Evolutionary conservation across 2,797 vertebrate genomes (phyloP), one percentile per base, ranked within the genome.

Genomic region (Esox masquinongy): DNA sequence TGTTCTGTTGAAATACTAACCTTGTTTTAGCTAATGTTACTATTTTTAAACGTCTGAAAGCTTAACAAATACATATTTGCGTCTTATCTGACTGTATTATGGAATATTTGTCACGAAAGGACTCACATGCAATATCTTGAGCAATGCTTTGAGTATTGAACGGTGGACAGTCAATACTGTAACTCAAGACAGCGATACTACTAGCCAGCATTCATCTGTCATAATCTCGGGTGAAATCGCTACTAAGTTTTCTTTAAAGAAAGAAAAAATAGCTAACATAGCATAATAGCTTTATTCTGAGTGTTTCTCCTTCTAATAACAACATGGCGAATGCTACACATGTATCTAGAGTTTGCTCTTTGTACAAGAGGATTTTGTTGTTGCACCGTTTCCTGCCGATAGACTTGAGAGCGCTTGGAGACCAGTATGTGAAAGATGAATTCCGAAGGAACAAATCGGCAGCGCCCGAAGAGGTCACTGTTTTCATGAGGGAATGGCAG

Each of bases 401-500:
- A 24, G 93, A 96, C 22, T 78, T 97, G 8, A 87, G 89, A 79
- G 90, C 93, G 11, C 85, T 97, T 1, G 96, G 96, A 0, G 96
- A 97, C 79, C 95, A 93, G 84, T 98, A 98, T 34, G 96, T 96
- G 70, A 95, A 94, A 79, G 96, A 97, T 68, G 96, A 98, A 84
- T 98, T 99, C 91, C 92, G 92, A 66, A 94, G 94, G 83, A 94
- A 97, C 79, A 95, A 89, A 79, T 36, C 50, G 0, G 94, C 92
- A 0, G 67, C 86, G 16, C 63, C 86, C 0, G 89, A 90, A 7
- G 95, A 96, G 75, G 92, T 86, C 26, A 86, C 83, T 78, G 80
- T 79, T 77, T 98, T 99, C 91, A 90, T 98, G 93, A 75, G 76
- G 15, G 97, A 97, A 82, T 98, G 97, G 97, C 88, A 97, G 96